Evolutionary conservation across 2,113 vertebrate genomes (phyloP).

Genomic region (Dasyornis broadbenti): DNA sequence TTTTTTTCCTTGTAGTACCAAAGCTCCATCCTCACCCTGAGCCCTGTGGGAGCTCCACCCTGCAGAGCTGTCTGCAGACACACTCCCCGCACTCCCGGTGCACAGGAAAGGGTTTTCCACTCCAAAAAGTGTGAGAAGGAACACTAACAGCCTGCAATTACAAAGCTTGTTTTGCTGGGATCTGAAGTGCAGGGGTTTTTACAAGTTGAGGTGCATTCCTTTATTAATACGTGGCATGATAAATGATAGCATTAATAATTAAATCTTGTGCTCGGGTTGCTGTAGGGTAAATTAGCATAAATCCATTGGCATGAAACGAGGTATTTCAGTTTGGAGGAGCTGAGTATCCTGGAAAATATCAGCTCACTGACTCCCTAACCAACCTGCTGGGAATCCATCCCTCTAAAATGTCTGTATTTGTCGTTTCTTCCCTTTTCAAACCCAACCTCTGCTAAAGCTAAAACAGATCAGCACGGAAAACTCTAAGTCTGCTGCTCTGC

Average conservation of each 20-base stretch:
- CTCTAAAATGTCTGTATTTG: accelerated
- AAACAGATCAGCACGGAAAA: neutral
- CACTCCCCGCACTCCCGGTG: neutral
- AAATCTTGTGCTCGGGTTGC: neutral
- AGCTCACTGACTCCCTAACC: neutral
- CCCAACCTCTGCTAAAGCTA: neutral
- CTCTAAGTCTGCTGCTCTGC: neutral
- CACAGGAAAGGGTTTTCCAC: neutral
- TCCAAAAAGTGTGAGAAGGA: neutral
- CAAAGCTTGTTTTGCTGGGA: neutral
- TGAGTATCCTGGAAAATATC: neutral
- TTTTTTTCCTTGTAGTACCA: neutral
- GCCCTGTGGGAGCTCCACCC: neutral
- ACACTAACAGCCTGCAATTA: neutral
- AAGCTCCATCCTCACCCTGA: neutral
- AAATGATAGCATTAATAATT: neutral
- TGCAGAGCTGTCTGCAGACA: neutral
- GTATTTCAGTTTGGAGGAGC: neutral
- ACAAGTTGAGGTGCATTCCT: neutral
- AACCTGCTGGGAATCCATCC: neutral
- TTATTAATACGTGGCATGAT: neutral
- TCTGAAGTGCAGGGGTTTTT: neutral
- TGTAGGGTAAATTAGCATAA: neutral
- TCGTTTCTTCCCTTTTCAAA: neutral
- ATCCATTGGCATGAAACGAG: neutral